Evolutionary conservation across 2,113 vertebrate genomes (phyloP), one percentile per base, ranked within the genome.

Genomic region (Girardinichthys multiradiatus): DNA sequence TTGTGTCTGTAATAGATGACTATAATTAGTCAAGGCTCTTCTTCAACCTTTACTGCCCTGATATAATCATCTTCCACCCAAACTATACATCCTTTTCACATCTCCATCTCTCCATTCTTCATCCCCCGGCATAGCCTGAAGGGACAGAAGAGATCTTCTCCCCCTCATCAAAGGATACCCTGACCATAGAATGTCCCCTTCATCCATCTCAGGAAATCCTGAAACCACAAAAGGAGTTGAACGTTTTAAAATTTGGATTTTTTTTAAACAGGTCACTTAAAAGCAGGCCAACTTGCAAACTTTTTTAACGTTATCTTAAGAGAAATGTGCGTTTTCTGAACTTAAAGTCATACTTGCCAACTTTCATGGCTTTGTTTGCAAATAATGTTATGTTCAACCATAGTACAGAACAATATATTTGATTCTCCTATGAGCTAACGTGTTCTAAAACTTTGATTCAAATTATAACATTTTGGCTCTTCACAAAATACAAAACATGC

Each of bases 1-100:
- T 98, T 98, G 96, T 97, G 96, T 95, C 96, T 95, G 95, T 97
- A 97, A 98, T 98, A 96, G 96, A 97, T 98, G 96, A 97, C 95
- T 96, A 95, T 98, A 97, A 98, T 98, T 98, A 98, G 96, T 98
- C 97, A 90, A 96, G 95, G 96, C 96, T 96, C 96, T 96, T 96
- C 96, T 95, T 96, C 97, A 95, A 96, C 95, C 95, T 96, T 96
- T 64, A 57, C 83, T 81, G 81, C 78, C 87, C 87, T 89, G 86
- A 90, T 87, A 92, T 86, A 87, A 91, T 90, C 90, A 87, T 91
- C 90, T 86, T 86, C 85, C 64, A 84, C 81, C 87, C 87, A 89
- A 89, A 87, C 81, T 80, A 77, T 77, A 77, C 84, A 94, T 95
- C 95, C 93, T 93, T 54, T 95, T 94, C 60, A 17, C 80, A 93